A percentile compares a stretch with the other conserved stretches of the same genome.
These are phyloP conservation scores for Haliaeetus leucogaster DNA, from an alignment of 2,113 vertebrate genomes.

Conservation along the genomic window DNA sequence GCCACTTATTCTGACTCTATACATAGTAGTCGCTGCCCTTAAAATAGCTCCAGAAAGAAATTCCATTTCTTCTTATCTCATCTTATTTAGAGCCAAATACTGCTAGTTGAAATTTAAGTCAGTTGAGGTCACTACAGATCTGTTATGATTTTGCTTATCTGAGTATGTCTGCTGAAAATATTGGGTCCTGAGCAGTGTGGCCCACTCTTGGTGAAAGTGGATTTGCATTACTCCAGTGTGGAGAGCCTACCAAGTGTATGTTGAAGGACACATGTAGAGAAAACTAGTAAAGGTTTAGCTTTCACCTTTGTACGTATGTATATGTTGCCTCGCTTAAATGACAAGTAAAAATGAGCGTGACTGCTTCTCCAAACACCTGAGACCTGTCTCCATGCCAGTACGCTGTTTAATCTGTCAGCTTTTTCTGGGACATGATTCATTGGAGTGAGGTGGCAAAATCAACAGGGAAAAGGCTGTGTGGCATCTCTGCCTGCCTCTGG, in stretches of 20 bases:
- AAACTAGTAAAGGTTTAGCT: not conserved
- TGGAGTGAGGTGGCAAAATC: not conserved
- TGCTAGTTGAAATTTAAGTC: not conserved
- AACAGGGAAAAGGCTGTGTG: not conserved
- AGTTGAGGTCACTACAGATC: not conserved
- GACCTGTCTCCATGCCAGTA: not conserved
- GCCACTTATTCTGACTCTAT: constrained; percentile 21
- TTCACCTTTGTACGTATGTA: not conserved
- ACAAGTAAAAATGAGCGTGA: not conserved
- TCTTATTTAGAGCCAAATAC: not conserved
- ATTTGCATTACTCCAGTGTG: not conserved
- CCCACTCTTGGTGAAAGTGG: not conserved
- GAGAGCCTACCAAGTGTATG: not conserved
- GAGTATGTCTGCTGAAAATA: not conserved
- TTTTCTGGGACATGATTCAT: not conserved
- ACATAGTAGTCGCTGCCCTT: constrained; percentile 36
- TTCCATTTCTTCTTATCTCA: constrained; percentile 30
- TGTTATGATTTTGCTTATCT: not conserved
- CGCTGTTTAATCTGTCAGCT: not conserved
- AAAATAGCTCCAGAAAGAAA: constrained; percentile 54
- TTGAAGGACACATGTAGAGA: not conserved
- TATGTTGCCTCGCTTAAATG: not conserved
- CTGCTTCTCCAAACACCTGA: not conserved
- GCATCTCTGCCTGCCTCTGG: not conserved
- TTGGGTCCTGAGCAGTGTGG: not conserved